phyloP scores from a whole-genome alignment of 2,113 vertebrate genomes.

The Notothenia rossii region DNA sequence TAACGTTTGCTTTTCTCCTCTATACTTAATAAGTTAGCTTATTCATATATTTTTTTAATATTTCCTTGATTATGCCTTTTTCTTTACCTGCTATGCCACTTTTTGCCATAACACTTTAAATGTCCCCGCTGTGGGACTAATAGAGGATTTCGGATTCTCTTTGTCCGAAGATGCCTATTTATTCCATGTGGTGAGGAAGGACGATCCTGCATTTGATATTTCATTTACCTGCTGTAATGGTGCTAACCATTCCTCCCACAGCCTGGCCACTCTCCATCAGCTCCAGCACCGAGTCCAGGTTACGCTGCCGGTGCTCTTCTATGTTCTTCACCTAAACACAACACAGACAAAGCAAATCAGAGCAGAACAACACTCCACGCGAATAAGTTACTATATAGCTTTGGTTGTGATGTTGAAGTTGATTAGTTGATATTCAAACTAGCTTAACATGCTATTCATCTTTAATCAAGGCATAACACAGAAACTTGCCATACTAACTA shows the following conservation, averaged over 20 bases:
- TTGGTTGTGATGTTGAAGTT: not conserved
- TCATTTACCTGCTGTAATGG: slow-evolving; percentile 94
- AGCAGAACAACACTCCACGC: not conserved
- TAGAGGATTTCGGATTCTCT: not conserved
- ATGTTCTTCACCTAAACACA: slow-evolving; percentile 94
- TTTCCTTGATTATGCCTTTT: too few relatives aligned
- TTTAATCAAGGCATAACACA: not conserved
- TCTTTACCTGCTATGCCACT: too few relatives aligned
- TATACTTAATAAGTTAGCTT: too few relatives aligned
- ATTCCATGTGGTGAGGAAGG: not conserved
- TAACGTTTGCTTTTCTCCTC: too few relatives aligned
- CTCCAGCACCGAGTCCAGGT: slow-evolving; percentile 95
- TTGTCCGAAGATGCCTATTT: not conserved
- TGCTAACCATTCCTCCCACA: slow-evolving; percentile 98
- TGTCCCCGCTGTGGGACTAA: too few relatives aligned
- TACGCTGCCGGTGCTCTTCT: slow-evolving; percentile 94
- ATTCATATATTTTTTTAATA: too few relatives aligned
- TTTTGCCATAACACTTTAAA: too few relatives aligned
- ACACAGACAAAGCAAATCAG: not conserved
- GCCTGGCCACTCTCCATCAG: slow-evolving; percentile 99
- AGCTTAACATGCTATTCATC: not conserved
- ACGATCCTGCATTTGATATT: not conserved
- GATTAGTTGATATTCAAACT: not conserved
- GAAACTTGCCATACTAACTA: not conserved
- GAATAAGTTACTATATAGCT: not conserved